These are phyloP conservation scores for Lasioglossum leucozonium DNA, from an alignment of 2,888 invertebrate genomes.

Conservation along the genomic window DNA sequence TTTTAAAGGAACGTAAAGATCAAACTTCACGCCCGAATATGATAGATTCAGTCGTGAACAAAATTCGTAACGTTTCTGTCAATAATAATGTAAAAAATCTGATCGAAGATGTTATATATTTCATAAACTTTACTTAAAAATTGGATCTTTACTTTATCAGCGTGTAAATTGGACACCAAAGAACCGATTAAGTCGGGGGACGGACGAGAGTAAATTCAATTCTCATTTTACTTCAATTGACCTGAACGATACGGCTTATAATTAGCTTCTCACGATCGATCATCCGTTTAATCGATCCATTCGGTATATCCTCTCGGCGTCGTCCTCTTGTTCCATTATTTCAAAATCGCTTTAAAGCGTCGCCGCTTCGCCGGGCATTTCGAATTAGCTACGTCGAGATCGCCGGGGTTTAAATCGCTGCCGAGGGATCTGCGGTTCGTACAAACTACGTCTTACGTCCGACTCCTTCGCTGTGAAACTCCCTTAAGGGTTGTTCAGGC, in stretches of 20 bases:
- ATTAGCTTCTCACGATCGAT: background rate
- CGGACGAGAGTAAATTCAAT: background rate
- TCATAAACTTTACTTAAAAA: background rate
- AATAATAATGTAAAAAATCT: background rate
- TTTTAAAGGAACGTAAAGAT: background rate
- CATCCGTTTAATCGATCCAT: background rate
- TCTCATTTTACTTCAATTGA: background rate
- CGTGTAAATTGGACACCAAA: background rate
- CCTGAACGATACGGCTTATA: background rate
- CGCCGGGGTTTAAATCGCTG: constrained; percentile 63
- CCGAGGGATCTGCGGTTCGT: constrained; percentile 64
- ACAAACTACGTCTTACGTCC: constrained; percentile 51
- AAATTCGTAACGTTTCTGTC: background rate
- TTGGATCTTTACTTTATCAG: background rate
- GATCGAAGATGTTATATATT: too few relatives aligned
- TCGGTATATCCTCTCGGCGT: background rate
- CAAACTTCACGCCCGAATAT: background rate
- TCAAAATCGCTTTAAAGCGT: constrained; percentile 49
- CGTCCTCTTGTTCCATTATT: constrained; percentile 17
- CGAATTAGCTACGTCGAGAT: constrained; percentile 62
- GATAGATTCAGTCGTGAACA: background rate
- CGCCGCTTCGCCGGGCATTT: constrained; percentile 43
- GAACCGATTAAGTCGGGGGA: background rate
- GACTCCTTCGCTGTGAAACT: constrained; percentile 55
- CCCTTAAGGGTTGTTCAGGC: constrained; percentile 69